Conservation (phyloP, 2,888 invertebrate genomes). For the Cheilosia scutellata region DNA sequence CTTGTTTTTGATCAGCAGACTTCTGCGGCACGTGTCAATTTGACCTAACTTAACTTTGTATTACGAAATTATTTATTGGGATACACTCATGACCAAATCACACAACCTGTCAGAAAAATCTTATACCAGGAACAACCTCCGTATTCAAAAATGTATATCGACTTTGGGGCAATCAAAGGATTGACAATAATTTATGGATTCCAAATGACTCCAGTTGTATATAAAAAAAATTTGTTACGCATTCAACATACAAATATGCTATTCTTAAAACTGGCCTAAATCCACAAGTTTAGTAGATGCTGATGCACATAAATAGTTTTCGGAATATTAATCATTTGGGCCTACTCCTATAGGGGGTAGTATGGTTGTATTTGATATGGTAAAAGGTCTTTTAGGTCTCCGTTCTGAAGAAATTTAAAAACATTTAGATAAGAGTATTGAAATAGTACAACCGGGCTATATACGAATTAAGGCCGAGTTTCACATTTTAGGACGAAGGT, state of each 20-base stretch:
- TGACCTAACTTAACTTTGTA: too few species aligned
- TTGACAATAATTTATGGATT: slow-evolving; percentile 33
- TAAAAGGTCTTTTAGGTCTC: not conserved
- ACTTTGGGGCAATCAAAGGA: not conserved
- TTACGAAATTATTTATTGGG: too few species aligned
- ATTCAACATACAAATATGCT: not conserved
- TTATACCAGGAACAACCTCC: not conserved
- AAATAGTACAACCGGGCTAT: too few species aligned
- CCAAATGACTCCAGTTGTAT: slow-evolving; percentile 1
- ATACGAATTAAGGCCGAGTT: too few species aligned
- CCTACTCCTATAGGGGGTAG: not conserved
- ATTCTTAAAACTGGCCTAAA: not conserved
- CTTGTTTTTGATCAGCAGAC: too few species aligned
- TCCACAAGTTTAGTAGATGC: slow-evolving; percentile 1
- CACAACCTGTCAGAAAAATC: too few species aligned
- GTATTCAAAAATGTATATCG: too few species aligned
- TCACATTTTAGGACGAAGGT: too few species aligned
- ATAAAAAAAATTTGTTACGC: not conserved
- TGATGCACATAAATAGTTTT: not conserved
- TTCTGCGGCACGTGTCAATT: too few species aligned
- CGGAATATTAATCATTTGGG: slow-evolving; percentile 12
- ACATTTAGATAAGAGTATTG: too few species aligned
- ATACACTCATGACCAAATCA: too few species aligned
- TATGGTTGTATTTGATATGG: not conserved
- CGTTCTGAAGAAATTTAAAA: too few species aligned